Percentiles rank a stretch among this genome's conserved stretches.
Evolutionary conservation across 2,113 vertebrate genomes (phyloP).

Genomic region (Xenopus borealis): DNA sequence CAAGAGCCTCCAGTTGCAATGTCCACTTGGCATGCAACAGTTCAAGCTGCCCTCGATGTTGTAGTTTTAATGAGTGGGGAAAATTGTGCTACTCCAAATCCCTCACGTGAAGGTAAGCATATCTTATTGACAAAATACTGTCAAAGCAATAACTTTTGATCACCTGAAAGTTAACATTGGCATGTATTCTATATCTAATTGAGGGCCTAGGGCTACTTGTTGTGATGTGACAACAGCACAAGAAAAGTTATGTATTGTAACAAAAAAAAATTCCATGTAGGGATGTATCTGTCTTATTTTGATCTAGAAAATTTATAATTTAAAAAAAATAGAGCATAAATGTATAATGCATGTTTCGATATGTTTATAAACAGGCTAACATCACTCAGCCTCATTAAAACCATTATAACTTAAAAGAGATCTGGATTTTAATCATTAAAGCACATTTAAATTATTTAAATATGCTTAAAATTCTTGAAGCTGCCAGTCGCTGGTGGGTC

Average conservation of each 20-base stretch:
- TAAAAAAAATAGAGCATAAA: neutral
- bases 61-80: slow-evolving; percentile 93
- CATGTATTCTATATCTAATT: too few relatives aligned
- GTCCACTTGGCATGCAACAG: slow-evolving; percentile 92
- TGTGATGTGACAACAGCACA: too few relatives aligned
- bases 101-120: slow-evolving; percentile 70
- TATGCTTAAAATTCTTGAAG: neutral
- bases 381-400: neutral
- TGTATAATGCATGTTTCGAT: neutral
- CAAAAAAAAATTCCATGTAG: too few relatives aligned
- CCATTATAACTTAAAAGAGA: slow-evolving; percentile 3
- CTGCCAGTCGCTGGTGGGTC: neutral
- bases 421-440: neutral
- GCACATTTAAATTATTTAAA: slow-evolving; percentile 1
- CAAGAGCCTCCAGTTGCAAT: slow-evolving; percentile 96
- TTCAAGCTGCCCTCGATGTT: slow-evolving; percentile 77
- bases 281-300: too few relatives aligned
- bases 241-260: too few relatives aligned
- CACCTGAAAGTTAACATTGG: too few relatives aligned
- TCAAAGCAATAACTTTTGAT: too few relatives aligned
- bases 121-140: neutral
- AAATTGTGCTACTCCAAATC: slow-evolving; percentile 74
- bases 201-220: too few relatives aligned
- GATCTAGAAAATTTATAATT: neutral
- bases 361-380: neutral